Evolutionary conservation across 92 coral and sea anemone genomes (phyloP), one percentile per base, ranked within the genome.

Genomic region (Parazoanthus darwini): DNA sequence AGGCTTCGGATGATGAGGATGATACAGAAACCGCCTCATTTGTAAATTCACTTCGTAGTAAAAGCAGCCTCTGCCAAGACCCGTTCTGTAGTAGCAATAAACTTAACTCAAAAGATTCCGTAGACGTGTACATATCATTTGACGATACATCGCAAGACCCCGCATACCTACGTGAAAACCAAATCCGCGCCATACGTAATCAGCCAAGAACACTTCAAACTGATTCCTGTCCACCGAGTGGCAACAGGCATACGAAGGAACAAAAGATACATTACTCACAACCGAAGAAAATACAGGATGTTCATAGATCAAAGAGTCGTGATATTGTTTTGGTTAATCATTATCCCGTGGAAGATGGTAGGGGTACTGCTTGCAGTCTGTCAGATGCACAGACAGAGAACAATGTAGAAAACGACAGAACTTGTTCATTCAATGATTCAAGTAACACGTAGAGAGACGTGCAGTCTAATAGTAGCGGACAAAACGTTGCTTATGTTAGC

Each of bases 1-100:
- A 83, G 66, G 81, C 22, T 38, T 86, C 88, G 4, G 90, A 81
- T 29, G 84, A 86, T 16, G 94, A 89, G 58, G 72, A 66, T 9
- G 48, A 70, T 9, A 42, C 70, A 20, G 81, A 68, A 71, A 56
- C 90, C 2, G 6, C 79, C 23, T 84, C 87, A 14, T 70, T 70
- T 72, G 87, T 70, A 71, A 71, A 72, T 46, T 66, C 86, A 65
- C 63, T 11, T 20, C 78, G 78, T 44, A 51, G 44, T 16, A 84
- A 70, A 44, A 14, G 14, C 42, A 84, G 16, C 20, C 63, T 11
- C 74, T 71, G 68, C 39, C 79, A 68, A 78, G 68, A 70, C 8
- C 43, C 74, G 18, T 23, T 22, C 33, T 33, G 74, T 63, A 58
- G 38, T 68, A 39, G 37, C 6, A 84, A 23, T 38, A 71, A 83